Percentiles rank a stretch among this genome's conserved stretches.
Evolutionary conservation across 2,888 invertebrate genomes (phyloP).

Genomic region (Liposcelis brunnea): DNA sequence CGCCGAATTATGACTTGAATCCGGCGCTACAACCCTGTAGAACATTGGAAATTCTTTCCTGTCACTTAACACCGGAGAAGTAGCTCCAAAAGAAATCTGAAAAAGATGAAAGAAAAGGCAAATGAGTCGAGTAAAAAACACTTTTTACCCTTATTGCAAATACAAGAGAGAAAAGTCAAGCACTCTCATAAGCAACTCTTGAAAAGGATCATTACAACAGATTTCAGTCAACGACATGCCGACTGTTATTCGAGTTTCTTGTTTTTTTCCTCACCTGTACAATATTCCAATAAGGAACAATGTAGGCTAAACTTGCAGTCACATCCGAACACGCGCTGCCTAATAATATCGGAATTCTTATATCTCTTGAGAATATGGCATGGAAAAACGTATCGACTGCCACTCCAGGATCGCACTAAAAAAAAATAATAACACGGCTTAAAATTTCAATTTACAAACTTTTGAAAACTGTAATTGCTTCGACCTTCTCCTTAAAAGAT

Average conservation of each 20-base stretch:
- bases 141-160: too few relatives aligned
- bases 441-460: not conserved
- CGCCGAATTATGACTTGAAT: slow-evolving; percentile 78
- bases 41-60: slow-evolving; percentile 76
- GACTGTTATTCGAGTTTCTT: too few relatives aligned
- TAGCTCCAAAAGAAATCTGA: slow-evolving; percentile 79
- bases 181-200: too few relatives aligned
- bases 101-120: slow-evolving; percentile 15
- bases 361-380: slow-evolving; percentile 59
- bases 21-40: slow-evolving; percentile 75
- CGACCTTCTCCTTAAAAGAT: not conserved
- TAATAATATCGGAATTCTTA: slow-evolving; percentile 60
- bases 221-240: too few relatives aligned
- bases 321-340: slow-evolving; percentile 86
- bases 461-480: slow-evolving; percentile 1
- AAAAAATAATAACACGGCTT: too few relatives aligned
- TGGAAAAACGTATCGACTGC: slow-evolving; percentile 85
- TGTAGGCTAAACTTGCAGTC: slow-evolving; percentile 76
- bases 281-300: slow-evolving; percentile 85
- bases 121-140: not conserved
- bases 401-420: slow-evolving; percentile 79
- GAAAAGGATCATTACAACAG: too few relatives aligned
- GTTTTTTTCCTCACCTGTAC: slow-evolving; percentile 45
- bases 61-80: slow-evolving; percentile 76
- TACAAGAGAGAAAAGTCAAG: too few relatives aligned